A percentile compares a stretch with the other conserved stretches of the same genome.
Conservation (phyloP, 2,797 vertebrate genomes). For the Tragopan temminckii region DNA sequence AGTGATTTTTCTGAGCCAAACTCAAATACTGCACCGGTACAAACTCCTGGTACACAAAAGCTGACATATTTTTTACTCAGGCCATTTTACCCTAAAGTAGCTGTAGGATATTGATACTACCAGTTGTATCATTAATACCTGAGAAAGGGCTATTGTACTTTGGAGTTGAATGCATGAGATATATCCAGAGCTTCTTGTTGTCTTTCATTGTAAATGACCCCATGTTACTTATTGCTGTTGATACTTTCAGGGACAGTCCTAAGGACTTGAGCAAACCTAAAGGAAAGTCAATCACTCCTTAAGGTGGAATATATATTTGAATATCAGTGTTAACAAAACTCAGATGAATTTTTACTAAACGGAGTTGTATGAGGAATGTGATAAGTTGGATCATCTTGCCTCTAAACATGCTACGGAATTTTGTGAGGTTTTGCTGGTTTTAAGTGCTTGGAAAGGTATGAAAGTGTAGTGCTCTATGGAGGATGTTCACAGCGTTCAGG, state of each 20-base stretch:
- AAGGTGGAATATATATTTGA: not conserved
- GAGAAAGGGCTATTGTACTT: not conserved
- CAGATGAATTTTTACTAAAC: not conserved
- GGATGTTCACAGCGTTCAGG: not conserved
- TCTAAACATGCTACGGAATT: not conserved
- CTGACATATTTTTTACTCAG: not conserved
- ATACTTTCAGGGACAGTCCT: not conserved
- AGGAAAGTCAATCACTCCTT: not conserved
- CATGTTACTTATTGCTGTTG: not conserved
- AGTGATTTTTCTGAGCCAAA: not conserved
- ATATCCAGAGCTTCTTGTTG: not conserved
- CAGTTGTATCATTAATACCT: not conserved
- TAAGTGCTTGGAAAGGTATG: not conserved
- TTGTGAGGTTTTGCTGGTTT: not conserved
- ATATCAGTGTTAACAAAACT: not conserved
- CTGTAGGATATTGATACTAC: not conserved
- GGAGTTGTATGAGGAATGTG: not conserved
- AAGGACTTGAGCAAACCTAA: not conserved
- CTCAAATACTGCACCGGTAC: not conserved
- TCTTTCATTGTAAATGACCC: not conserved
- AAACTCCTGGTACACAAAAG: not conserved
- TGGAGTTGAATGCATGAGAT: not conserved
- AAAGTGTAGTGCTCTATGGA: not conserved
- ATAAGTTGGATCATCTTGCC: not conserved
- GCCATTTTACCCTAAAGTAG: not conserved